Percentiles rank a stretch among this genome's conserved stretches.
Evolutionary conservation across 2,797 vertebrate genomes (phyloP).

Genomic region (Rhabdophis nuchalis): DNA sequence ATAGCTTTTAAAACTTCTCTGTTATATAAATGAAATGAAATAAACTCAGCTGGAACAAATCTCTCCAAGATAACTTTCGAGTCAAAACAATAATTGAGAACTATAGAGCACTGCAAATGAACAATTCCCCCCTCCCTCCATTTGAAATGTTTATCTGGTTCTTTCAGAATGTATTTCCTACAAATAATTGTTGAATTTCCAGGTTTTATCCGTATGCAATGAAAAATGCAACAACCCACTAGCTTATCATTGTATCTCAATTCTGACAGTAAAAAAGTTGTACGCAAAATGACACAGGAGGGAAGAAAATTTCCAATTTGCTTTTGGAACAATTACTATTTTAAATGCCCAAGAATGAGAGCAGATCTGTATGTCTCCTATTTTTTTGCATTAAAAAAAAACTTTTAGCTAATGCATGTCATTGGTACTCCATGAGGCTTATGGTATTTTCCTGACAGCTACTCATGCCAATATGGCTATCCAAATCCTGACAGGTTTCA

Average conservation of each 20-base stretch:
- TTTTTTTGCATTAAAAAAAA: slow-evolving; percentile 37
- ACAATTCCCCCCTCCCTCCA: background rate
- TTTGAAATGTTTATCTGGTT: background rate
- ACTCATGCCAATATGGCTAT: slow-evolving; percentile 32
- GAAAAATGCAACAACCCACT: background rate
- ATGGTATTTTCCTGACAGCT: slow-evolving; percentile 12
- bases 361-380: slow-evolving; percentile 31
- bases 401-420: slow-evolving; percentile 41
- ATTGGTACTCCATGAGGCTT: slow-evolving; percentile 5
- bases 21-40: background rate
- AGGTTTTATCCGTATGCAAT: accelerated
- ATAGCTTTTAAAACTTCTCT: background rate
- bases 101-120: background rate
- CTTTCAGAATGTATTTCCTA: background rate
- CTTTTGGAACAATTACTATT: background rate
- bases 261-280: slow-evolving; percentile 17
- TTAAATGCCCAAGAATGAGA: slow-evolving; percentile 25
- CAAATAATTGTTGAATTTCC: background rate
- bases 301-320: slow-evolving; percentile 19
- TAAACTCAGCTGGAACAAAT: background rate
- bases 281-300: background rate
- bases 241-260: background rate
- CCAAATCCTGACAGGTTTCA: slow-evolving; percentile 10
- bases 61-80: background rate
- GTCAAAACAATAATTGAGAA: background rate